Base-by-base conservation (phyloP, 2,113 vertebrate genomes). In the Coptodon bakossiorum region DNA sequence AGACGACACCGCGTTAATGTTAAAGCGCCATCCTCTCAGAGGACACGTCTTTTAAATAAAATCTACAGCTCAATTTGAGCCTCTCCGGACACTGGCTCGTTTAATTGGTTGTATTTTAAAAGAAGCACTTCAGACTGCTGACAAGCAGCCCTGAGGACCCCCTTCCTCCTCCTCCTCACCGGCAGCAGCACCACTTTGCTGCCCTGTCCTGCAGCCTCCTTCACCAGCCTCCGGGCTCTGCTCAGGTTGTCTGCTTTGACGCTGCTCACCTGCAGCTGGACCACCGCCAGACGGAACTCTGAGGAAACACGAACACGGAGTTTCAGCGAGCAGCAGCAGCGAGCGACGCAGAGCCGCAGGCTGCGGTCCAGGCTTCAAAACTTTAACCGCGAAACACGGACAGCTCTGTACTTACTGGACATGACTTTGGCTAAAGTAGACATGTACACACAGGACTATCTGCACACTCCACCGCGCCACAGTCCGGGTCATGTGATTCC, bases 211-310 rank as follows among this genome's bases (percentile, higher is more conserved):
- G 98, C 97, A 8, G 99, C 99, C 90, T 98, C 96, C 88, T 95
- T 97, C 86, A 99, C 94, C 54, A 99, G 94, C 24, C 85, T 61
- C 86, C 97, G 96, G 40, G 97, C 97, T 82, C 96, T 94, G 11
- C 93, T 94, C 90, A 99, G 91, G 88, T 99, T 99, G 9, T 98
- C 97, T 4, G 97, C 95, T 85, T 99, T 99, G n/a, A 96, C 90
- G 66, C 96, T 86, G 27, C 96, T 96, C 7, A 99, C 98, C 1
- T 94, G 97, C 63, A 99, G 96, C 94, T 99, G 99, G 76, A 99
- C 95, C 50, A 99, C 97, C 6, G 98, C 98, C 52, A 99, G 88
- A 16, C 97, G 97, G 90, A 99, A 99, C 88, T 96, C 99, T 99
- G 89, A 1, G 5, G 4, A 73, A 85, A 81, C 29, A 73, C 22